phyloP scores from a whole-genome alignment of 2,797 vertebrate genomes.

The Sylvilagus floridanus region DNA sequence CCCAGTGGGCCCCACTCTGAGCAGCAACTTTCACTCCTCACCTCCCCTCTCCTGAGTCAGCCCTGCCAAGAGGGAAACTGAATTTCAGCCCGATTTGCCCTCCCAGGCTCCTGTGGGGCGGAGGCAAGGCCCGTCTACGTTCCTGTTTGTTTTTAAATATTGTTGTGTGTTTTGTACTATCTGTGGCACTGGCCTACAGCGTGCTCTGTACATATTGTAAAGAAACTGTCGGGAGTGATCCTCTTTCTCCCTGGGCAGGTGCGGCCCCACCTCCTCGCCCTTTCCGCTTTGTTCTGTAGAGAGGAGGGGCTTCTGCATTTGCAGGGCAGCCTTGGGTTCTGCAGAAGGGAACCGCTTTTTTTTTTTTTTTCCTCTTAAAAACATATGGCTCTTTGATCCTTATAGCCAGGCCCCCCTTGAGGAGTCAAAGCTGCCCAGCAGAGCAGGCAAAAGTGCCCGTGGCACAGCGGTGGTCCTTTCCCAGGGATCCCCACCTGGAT shows the following conservation, averaged over 20 bases:
- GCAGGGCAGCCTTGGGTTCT: constrained; percentile 69
- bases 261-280: constrained; percentile 6
- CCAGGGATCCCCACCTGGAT: not conserved
- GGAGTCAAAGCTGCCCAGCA: constrained; percentile 43
- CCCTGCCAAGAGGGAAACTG: constrained; percentile 25
- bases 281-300: constrained; percentile 63
- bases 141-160: constrained; percentile 77
- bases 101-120: constrained; percentile 34
- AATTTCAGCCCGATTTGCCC: constrained; percentile 45
- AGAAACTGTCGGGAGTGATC: constrained; percentile 86
- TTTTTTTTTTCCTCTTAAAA: not conserved
- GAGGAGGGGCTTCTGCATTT: constrained; percentile 64
- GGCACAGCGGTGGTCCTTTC: not conserved
- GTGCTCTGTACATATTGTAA: constrained; percentile 90
- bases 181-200: constrained; percentile 79
- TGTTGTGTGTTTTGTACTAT: constrained; percentile 78
- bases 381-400: constrained; percentile 61
- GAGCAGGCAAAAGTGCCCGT: not conserved
- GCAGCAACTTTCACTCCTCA: constrained; percentile 39
- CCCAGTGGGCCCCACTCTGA: not conserved
- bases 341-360: constrained; percentile 64
- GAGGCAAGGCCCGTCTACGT: constrained; percentile 73
- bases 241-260: constrained; percentile 76
- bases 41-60: constrained; percentile 12
- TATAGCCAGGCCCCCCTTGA: constrained; percentile 1